These are phyloP conservation scores for Zaprionus taronus DNA, from an alignment of 1,140 invertebrate genomes.

Conservation along the genomic window DNA sequence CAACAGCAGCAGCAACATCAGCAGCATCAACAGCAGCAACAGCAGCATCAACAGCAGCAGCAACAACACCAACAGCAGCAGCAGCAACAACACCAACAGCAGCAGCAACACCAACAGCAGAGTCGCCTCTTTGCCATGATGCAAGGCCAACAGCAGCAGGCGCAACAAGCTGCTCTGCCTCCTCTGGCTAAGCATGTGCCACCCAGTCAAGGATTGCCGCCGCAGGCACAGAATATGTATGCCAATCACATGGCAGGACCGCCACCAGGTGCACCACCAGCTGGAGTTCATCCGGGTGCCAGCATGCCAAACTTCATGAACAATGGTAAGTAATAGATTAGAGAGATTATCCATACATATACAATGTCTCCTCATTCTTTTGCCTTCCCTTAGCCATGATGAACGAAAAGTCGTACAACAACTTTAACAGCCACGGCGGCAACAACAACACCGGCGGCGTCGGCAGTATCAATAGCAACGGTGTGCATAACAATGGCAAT, in stretches of 20 bases:
- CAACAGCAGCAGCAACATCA: slow-evolving; percentile 39
- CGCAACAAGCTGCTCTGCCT: slow-evolving; percentile 28
- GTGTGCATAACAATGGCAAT: slow-evolving; percentile 60
- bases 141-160: slow-evolving; percentile 63
- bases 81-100: slow-evolving; percentile 45
- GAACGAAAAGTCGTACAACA: slow-evolving; percentile 64
- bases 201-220: slow-evolving; percentile 35
- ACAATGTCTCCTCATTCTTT: not conserved
- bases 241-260: slow-evolving; percentile 54
- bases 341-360: not conserved
- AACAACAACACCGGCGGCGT: slow-evolving; percentile 57
- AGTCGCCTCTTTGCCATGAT: slow-evolving; percentile 71
- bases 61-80: slow-evolving; percentile 61
- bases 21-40: slow-evolving; percentile 42
- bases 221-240: slow-evolving; percentile 49
- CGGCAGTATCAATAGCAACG: slow-evolving; percentile 37
- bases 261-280: slow-evolving; percentile 30
- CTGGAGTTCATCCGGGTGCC: slow-evolving; percentile 39
- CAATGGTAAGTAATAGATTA: slow-evolving; percentile 58
- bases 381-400: slow-evolving; percentile 42
- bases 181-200: slow-evolving; percentile 27
- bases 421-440: slow-evolving; percentile 57
- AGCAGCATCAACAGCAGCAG: slow-evolving; percentile 49
- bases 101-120: slow-evolving; percentile 57
- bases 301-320: slow-evolving; percentile 56